phyloP scores from a whole-genome alignment of 2,797 vertebrate genomes.

The Molossus alvarezi region DNA sequence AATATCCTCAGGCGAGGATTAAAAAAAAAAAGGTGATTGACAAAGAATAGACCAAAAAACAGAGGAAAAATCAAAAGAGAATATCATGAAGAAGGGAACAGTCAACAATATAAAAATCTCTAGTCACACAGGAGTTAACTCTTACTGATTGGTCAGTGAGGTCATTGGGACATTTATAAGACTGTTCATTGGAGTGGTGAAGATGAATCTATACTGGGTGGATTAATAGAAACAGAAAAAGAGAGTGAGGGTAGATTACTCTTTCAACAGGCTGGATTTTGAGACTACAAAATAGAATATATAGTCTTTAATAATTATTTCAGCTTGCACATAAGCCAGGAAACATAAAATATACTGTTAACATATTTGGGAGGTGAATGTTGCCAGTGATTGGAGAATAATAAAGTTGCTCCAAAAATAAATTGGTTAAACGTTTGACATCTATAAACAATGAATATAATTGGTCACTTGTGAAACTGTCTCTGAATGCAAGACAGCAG shows the following conservation, averaged over 20 bases:
- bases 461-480: neutral
- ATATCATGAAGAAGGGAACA: neutral
- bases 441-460: neutral
- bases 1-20: too few relatives aligned
- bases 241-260: neutral
- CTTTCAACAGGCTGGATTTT: neutral
- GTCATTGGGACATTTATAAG: neutral
- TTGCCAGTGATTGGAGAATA: neutral
- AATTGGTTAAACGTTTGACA: slow-evolving; percentile 18
- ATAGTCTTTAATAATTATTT: slow-evolving; percentile 8
- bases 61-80: neutral
- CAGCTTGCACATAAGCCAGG: neutral
- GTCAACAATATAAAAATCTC: neutral
- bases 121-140: neutral
- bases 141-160: neutral
- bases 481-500: neutral
- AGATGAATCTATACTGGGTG: neutral
- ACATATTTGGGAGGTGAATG: neutral
- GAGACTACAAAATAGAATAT: neutral
- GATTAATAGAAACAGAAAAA: neutral
- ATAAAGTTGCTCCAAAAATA: neutral
- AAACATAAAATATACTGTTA: neutral
- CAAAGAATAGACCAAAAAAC: neutral
- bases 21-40: neutral
- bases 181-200: neutral